Evolutionary conservation across 2,797 vertebrate genomes (phyloP).

Genomic region (Crocodylus rhombifer): DNA sequence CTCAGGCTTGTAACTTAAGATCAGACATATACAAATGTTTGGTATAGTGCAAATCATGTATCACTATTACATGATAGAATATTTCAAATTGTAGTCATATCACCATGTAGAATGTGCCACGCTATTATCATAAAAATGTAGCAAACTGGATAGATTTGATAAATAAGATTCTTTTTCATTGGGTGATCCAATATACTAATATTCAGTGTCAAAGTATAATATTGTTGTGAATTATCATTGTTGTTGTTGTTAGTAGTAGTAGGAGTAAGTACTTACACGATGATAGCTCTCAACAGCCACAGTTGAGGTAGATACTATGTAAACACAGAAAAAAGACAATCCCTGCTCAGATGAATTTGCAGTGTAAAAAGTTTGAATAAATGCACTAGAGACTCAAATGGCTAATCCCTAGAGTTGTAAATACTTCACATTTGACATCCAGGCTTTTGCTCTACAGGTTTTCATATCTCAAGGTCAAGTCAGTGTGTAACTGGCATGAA

Average conservation of each 20-base stretch:
- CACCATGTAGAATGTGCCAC: rapidly evolving
- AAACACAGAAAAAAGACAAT: not conserved
- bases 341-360: not conserved
- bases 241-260: not conserved
- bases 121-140: not conserved
- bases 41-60: not conserved
- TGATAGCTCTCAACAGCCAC: not conserved
- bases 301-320: not conserved
- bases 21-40: not conserved
- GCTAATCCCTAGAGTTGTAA: not conserved
- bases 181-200: no score
- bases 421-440: not conserved
- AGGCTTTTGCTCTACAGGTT: not conserved
- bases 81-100: not conserved
- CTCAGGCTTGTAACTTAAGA: not conserved
- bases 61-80: not conserved
- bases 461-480: not conserved
- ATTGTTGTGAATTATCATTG: not conserved
- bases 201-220: no score
- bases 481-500: not conserved
- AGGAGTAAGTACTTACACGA: no score
- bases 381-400: not conserved
- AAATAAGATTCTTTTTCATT: not conserved
- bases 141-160: not conserved
- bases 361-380: not conserved